A percentile compares a stretch with the other conserved stretches of the same genome.
phyloP scores from a whole-genome alignment of 2,113 vertebrate genomes.

The Siphamia tubifer region DNA sequence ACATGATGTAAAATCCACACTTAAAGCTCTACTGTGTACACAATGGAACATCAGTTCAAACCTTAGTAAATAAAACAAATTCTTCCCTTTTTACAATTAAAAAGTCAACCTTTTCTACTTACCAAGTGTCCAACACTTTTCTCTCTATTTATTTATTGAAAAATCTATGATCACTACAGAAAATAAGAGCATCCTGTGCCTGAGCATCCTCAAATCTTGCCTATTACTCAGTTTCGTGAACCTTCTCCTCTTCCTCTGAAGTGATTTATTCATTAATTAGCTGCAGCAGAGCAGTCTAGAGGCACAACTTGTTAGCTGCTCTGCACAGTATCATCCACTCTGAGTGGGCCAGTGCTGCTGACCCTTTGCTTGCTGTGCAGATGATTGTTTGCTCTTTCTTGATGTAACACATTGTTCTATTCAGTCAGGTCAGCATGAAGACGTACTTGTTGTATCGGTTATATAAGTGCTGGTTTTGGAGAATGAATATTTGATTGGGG shows the following conservation, averaged over 20 bases:
- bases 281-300: constrained; percentile 10
- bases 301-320: constrained; percentile 36
- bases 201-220: neutral
- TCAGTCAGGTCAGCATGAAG: constrained; percentile 47
- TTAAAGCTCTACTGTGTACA: no score
- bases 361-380: constrained; percentile 40
- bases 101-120: no score
- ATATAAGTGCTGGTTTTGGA: constrained; percentile 78
- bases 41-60: no score
- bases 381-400: constrained; percentile 47
- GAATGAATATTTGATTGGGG: constrained; percentile 81
- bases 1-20: no score
- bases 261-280: constrained; percentile 66
- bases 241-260: constrained; percentile 24
- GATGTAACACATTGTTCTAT: constrained; percentile 51
- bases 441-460: constrained; percentile 65
- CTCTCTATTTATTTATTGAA: constrained; percentile 18
- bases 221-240: constrained; percentile 22
- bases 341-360: constrained; percentile 45
- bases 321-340: constrained; percentile 36
- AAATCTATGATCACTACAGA: constrained; percentile 28
- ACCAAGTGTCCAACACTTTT: neutral
- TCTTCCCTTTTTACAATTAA: no score
- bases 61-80: no score
- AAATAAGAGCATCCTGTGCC: constrained; percentile 27